A percentile compares a stretch with the other conserved stretches of the same genome.
Conservation (phyloP, 2,797 vertebrate genomes). For the Toxotes lorentzi region DNA sequence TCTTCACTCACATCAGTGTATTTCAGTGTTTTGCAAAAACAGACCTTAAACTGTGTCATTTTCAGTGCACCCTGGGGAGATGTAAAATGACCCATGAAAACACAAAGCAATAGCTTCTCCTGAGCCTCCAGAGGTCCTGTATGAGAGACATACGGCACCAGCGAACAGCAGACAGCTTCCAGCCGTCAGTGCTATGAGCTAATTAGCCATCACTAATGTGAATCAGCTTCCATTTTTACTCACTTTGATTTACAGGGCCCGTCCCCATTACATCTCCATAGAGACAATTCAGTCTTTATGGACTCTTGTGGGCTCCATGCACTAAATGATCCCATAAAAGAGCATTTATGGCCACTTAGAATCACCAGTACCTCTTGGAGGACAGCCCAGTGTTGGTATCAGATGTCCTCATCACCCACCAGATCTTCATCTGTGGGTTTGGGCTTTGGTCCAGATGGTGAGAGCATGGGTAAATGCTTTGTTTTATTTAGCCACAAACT, state of each 20-base stretch:
- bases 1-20: slow-evolving; percentile 43
- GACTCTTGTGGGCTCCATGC: slow-evolving; percentile 48
- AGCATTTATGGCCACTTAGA: slow-evolving; percentile 50
- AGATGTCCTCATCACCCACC: slow-evolving; percentile 30
- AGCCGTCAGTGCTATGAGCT: slow-evolving; percentile 73
- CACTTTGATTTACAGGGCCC: slow-evolving; percentile 74
- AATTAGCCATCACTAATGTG: slow-evolving; percentile 85
- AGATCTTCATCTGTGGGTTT: slow-evolving; percentile 22
- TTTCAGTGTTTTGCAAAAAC: slow-evolving; percentile 42
- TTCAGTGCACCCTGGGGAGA: slow-evolving; percentile 53
- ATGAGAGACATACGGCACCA: slow-evolving; percentile 59
- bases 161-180: slow-evolving; percentile 48
- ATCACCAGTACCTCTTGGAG: slow-evolving; percentile 35
- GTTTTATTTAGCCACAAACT: background rate
- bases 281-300: slow-evolving; percentile 68
- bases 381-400: slow-evolving; percentile 25
- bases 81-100: slow-evolving; percentile 72
- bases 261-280: slow-evolving; percentile 69
- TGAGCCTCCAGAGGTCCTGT: slow-evolving; percentile 27
- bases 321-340: slow-evolving; percentile 69
- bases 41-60: slow-evolving; percentile 53
- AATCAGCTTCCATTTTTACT: slow-evolving; percentile 78
- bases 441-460: slow-evolving; percentile 8
- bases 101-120: slow-evolving; percentile 53
- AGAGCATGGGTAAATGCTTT: slow-evolving; percentile 1